Evolutionary conservation across 2,797 vertebrate species (phyloP).

Genomic region (Tarsius wallacei): DNA sequence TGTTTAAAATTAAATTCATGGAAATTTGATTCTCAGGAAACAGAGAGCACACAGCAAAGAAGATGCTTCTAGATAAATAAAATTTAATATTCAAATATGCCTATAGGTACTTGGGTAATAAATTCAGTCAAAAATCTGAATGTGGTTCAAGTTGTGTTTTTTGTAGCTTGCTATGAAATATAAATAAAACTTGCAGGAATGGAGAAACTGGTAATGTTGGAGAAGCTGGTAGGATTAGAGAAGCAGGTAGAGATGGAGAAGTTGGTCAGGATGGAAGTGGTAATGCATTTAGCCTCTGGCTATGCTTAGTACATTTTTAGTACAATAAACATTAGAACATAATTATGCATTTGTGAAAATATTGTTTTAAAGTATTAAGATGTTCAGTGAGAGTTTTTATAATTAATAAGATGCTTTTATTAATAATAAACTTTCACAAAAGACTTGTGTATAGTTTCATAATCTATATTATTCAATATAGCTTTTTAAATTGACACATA

Average conservation of each 20-base stretch:
- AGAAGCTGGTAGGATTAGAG: not conserved
- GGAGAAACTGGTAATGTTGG: not conserved
- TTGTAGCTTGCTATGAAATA: not conserved
- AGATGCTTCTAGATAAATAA: conserved; percentile 51
- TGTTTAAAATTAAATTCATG: conserved; percentile 50
- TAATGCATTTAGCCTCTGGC: not conserved
- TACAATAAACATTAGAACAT: conserved; percentile 26
- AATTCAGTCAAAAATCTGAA: conserved; percentile 39
- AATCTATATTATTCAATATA: not conserved
- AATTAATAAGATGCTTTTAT: not conserved
- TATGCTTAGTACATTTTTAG: not conserved
- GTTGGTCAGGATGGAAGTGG: not conserved
- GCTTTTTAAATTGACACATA: not conserved
- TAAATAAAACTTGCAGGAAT: not conserved
- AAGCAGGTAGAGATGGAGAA: not conserved
- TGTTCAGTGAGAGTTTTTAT: not conserved
- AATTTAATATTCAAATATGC: conserved; percentile 29
- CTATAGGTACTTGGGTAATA: not conserved
- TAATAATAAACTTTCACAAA: not conserved
- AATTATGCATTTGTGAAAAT: conserved; percentile 40
- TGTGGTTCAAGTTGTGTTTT: not conserved
- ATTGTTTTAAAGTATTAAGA: not conserved
- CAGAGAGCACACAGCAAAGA: not conserved
- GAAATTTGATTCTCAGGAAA: conserved; percentile 17
- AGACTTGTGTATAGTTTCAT: not conserved